A percentile compares a stretch with the other conserved stretches of the same genome.
phyloP scores from a whole-genome alignment of 2,888 invertebrate genomes.

The Choristoneura rosaceana region DNA sequence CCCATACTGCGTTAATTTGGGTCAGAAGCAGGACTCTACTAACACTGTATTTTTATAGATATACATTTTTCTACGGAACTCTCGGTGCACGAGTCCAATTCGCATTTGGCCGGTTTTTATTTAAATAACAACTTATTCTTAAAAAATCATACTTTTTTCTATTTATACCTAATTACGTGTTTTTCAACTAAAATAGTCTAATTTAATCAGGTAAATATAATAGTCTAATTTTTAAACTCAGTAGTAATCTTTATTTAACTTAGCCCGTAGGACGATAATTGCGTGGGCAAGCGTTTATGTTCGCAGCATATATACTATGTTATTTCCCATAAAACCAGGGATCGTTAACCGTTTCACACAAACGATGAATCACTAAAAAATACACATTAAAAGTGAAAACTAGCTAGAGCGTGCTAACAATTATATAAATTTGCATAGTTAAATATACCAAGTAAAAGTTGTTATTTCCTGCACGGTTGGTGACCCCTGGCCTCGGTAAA shows the following conservation, averaged over 20 bases:
- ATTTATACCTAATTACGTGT: not conserved
- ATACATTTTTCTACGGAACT: too few species aligned
- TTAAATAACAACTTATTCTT: too few species aligned
- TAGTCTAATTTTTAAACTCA: not conserved
- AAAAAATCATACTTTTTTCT: too few species aligned
- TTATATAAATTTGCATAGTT: constrained; percentile 36
- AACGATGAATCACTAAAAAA: constrained; percentile 36
- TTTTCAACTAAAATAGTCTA: too few species aligned
- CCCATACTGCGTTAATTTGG: too few species aligned
- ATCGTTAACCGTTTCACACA: constrained; percentile 24
- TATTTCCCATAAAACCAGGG: constrained; percentile 25
- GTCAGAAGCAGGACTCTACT: too few species aligned
- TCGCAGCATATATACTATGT: constrained; percentile 7
- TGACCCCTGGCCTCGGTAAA: constrained; percentile 55
- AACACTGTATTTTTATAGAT: too few species aligned
- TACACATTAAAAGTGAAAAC: constrained; percentile 37
- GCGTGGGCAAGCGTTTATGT: constrained; percentile 6
- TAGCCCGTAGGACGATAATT: not conserved
- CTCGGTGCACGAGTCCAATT: too few species aligned
- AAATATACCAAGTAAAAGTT: constrained; percentile 25
- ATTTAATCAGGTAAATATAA: not conserved
- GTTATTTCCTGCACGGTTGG: constrained; percentile 43
- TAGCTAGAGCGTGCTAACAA: constrained; percentile 31
- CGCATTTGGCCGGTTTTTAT: too few species aligned
- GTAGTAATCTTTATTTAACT: not conserved